Percentiles rank a stretch among this genome's conserved stretches.
These are phyloP conservation scores for Lysiphlebus fabarum DNA, from an alignment of 1,140 invertebrate species.

Conservation along the genomic window DNA sequence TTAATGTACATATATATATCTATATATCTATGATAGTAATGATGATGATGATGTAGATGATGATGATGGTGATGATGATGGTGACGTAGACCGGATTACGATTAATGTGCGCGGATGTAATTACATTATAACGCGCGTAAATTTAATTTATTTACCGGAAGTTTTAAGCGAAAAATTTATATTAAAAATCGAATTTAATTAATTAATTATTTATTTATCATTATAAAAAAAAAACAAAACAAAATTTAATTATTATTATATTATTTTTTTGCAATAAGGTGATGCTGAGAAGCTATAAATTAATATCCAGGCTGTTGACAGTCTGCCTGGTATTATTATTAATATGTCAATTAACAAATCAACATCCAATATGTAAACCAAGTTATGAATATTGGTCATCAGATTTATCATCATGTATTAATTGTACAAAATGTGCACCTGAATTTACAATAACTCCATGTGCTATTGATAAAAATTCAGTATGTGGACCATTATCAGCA, in stretches of 20 bases:
- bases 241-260: not conserved
- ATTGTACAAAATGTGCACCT: conserved; percentile 63
- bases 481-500: conserved; percentile 61
- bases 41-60: too few relatives aligned
- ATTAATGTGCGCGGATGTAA: conserved; percentile 15
- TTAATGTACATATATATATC: not conserved
- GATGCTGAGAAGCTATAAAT: conserved; percentile 23
- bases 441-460: conserved; percentile 63
- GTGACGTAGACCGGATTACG: conserved; percentile 12
- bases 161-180: not conserved
- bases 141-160: not conserved
- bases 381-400: conserved; percentile 60
- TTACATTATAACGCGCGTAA: conserved; percentile 13
- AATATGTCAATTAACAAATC: conserved; percentile 20
- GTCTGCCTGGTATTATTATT: conserved; percentile 24
- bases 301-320: conserved; percentile 19
- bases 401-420: conserved; percentile 56
- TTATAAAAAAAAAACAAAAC: not conserved
- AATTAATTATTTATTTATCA: too few relatives aligned
- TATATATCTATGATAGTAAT: not conserved
- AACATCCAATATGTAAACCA: conserved; percentile 49
- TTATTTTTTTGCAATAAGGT: conserved; percentile 14
- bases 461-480: conserved; percentile 62
- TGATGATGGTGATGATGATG: not conserved
- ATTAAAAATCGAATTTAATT: not conserved